Base-by-base conservation (phyloP, 2,113 vertebrate species). In the Ascaphus truei region DNA sequence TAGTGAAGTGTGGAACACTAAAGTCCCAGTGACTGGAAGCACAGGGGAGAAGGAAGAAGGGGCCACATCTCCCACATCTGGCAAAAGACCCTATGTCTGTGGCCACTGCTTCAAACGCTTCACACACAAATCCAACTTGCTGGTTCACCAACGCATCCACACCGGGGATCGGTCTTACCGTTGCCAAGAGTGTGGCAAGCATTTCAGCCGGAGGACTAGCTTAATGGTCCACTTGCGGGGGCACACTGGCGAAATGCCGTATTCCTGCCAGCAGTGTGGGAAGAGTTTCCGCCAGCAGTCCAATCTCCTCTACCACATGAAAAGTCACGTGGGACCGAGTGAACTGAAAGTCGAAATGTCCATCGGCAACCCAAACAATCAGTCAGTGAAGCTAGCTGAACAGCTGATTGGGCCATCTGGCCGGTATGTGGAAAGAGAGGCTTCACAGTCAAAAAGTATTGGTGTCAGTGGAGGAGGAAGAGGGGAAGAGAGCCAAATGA, bases 121-220 rank as follows among this genome's bases (percentile, higher is more conserved):
- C 11, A 65, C 65, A 2, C 62, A 73, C 36, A 52, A 61, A 25
- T 73, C 62, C 18, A 73, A 61, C 41, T 56, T 73, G 9, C 51
- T 62, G 62, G 72, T 67, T 16, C 72, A 73, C 16, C 72, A 68
- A 30, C 72, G 72, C 27, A 68, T 73, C 9, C 72, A 73, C 20
- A 67, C 72, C 5, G 72, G 72, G 2, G 62, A 73, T 30, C 55
- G 65, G 27, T 68, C 72, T 8, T 73, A 73, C 37, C 53, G 62
- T 4, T 73, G 72, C 22, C 62, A 73, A 33, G 57, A 66, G 29
- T 73, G 72, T n/a, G 72, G 72, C 23, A 73, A 73, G 33, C 62
- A 65, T 33, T 73, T 73, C 33, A 65, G 33, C 9, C n/a, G 62
- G 10, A 59, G 65, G 31, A 62, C 57, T 20, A 67, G 62, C 45